Percentiles rank a stretch among this genome's conserved stretches.
phyloP scores from a whole-genome alignment of 53 echinoderm and acorn worm genomes.

The Holothuria leucospilota region DNA sequence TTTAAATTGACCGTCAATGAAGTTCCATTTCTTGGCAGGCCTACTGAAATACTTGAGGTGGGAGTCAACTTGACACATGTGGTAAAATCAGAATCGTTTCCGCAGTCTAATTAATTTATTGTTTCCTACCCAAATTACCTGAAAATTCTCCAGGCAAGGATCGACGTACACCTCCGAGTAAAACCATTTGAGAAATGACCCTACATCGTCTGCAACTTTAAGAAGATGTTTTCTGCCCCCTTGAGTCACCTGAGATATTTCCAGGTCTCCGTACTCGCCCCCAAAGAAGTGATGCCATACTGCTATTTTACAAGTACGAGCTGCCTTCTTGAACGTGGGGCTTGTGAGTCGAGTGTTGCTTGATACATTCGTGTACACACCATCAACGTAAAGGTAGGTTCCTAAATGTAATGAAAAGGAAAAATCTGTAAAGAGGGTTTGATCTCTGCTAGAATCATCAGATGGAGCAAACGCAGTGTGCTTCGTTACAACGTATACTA shows the following conservation, averaged over 20 bases:
- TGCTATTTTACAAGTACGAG: not conserved
- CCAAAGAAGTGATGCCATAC: slow-evolving; percentile 37
- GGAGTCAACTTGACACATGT: no score
- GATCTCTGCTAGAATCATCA: no score
- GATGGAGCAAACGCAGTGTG: no score
- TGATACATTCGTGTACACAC: not conserved
- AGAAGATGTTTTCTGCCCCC: not conserved
- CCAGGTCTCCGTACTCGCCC: slow-evolving; percentile 16
- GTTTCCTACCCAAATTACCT: not conserved
- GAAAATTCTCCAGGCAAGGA: slow-evolving; percentile 19
- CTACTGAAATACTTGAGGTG: no score
- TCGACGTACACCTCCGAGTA: slow-evolving; percentile 23
- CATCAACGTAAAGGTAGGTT: slow-evolving; percentile 25
- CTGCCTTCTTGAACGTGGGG: not conserved
- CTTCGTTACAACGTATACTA: no score
- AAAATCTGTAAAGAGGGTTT: no score
- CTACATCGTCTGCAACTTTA: not conserved
- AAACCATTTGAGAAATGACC: not conserved
- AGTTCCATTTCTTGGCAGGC: no score
- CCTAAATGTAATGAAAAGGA: not conserved
- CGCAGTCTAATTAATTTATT: no score
- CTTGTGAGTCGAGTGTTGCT: not conserved
- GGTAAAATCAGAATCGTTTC: no score
- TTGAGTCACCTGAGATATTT: not conserved
- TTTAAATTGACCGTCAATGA: no score